Conservation (phyloP, 1,140 invertebrate species). For the Sarcophaga bullata region DNA sequence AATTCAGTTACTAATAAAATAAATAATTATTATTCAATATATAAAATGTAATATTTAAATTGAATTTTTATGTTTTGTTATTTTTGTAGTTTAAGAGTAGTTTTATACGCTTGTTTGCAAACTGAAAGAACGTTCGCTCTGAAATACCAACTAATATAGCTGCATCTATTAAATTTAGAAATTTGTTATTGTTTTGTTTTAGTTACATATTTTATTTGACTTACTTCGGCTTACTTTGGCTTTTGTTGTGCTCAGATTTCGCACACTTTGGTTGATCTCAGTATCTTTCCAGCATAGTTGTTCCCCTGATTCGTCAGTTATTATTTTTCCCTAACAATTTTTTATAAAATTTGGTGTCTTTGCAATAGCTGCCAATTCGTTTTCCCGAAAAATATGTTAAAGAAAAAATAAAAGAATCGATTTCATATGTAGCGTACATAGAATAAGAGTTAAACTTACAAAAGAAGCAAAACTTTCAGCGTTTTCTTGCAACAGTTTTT, state of each 20-base stretch:
- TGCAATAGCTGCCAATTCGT: no score
- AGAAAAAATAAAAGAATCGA: background rate
- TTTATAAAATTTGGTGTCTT: conserved; percentile 28
- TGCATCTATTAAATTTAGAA: no score
- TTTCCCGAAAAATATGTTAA: no score
- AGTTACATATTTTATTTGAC: background rate
- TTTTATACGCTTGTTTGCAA: no score
- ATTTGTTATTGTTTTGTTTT: no score
- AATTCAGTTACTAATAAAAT: no score
- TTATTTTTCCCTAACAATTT: conserved; percentile 38
- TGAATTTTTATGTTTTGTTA: no score
- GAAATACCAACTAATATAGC: no score
- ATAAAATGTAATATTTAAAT: no score
- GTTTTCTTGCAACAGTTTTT: conserved; percentile 13
- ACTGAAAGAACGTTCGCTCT: no score
- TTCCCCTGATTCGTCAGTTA: conserved; percentile 7
- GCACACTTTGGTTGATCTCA: conserved; percentile 7
- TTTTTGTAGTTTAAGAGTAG: no score
- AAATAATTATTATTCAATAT: no score
- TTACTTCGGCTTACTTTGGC: conserved; percentile 33
- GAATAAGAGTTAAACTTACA: conserved; percentile 14
- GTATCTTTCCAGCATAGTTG: conserved; percentile 35
- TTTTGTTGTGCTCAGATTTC: conserved; percentile 15
- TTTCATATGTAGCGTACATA: background rate
- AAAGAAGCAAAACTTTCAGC: background rate